Percentiles rank a stretch among this genome's conserved stretches.
These are phyloP conservation scores for Columba janthina DNA, from an alignment of 2,113 vertebrate species.

Conservation along the genomic window DNA sequence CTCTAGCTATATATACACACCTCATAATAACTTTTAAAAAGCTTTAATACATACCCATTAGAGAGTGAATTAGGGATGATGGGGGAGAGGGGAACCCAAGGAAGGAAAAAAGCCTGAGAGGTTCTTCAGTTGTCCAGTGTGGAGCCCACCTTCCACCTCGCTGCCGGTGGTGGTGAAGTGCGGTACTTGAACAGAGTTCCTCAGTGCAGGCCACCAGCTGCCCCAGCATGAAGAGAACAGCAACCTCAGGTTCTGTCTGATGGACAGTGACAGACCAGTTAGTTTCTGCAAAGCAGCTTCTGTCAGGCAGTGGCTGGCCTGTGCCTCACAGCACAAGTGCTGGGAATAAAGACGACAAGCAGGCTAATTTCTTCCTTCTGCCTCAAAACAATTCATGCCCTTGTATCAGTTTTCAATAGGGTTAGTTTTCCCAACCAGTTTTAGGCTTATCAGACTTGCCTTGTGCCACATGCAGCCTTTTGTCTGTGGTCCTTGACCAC, in stretches of 20 bases:
- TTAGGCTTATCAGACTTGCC: background rate
- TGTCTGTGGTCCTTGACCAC: background rate
- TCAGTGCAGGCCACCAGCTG: background rate
- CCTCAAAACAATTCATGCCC: no score
- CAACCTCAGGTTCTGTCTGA: background rate
- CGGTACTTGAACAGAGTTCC: background rate
- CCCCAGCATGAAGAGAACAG: background rate
- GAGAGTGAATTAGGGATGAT: background rate
- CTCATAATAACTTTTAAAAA: rapidly evolving
- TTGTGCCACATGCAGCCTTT: background rate
- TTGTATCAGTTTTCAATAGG: background rate
- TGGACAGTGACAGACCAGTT: background rate
- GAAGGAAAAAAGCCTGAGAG: background rate
- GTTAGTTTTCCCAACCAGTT: background rate
- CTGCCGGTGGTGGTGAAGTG: background rate
- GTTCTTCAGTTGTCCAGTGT: background rate
- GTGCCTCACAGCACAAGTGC: background rate
- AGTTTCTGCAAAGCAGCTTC: background rate
- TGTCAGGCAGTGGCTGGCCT: no score
- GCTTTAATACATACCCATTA: no score
- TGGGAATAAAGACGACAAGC: background rate
- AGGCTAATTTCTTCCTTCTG: rapidly evolving
- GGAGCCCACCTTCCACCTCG: background rate
- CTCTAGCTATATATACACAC: background rate
- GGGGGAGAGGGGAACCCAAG: background rate